Evolutionary conservation across 2,888 invertebrate species (phyloP), one percentile per base, ranked within the genome.

Genomic region (Leptinotarsa tumamoca): DNA sequence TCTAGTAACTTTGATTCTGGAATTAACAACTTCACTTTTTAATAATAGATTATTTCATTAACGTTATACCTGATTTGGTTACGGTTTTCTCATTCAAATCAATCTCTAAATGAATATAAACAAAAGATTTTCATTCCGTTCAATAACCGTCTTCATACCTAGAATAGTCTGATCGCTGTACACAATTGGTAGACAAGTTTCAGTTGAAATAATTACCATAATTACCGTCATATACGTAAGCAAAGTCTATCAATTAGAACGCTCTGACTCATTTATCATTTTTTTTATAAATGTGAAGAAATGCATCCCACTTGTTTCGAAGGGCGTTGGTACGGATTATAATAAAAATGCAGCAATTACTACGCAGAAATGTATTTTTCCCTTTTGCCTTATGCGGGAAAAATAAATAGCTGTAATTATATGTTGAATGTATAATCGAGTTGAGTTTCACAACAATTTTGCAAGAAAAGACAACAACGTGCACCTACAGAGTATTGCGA

Each of bases 261-360:
- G 21, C 18, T 18, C 33, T 43, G 63, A 63, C 63, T 33, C 17
- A 63, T 63, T 63, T 63, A 63, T 63, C 63, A 63, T 43, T 63
- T 43, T 27, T 63, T 61, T 61, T 63, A 17, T 63, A 4, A n/a
- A 63, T n/a, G n/a, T 10, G 17, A 63, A 63, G 43, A 63, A 61
- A 63, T 63, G 27, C 21, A 63, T 63, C 63, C 63, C n/a, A 63
- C 17, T 43, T 17, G 63, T 18, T 18, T 17, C 18, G 33, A 63
- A 63, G 63, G 63, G 63, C 63, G 63, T 63, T 27, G 63, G 43
- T 63, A 63, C 17, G 18, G 27, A 5, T 63, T 63, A 27, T 27
- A 43, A n/a, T 43, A 63, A 63, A 63, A 63, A 63, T 63, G 43
- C n/a, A 21, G 43, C 63, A 63, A 63, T 63, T 63, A 63, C 63